Base-by-base conservation (phyloP, 2,113 vertebrate species). In the Neotragus pygmaeus region DNA sequence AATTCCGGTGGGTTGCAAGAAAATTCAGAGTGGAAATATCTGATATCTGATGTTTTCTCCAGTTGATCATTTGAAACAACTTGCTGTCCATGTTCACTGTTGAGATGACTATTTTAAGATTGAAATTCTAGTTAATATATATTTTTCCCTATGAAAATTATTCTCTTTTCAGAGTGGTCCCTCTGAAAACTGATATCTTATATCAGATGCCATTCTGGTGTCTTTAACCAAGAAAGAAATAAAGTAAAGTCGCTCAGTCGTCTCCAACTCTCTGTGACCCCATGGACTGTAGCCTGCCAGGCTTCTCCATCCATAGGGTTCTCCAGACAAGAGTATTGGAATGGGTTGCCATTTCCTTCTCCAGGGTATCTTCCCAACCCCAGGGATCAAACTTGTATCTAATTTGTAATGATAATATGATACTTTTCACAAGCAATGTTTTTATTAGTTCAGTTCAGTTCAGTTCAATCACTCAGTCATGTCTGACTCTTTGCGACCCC, bases 401-500 rank as follows among this genome's bases (percentile, higher is more conserved):
- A 60, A 75, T 93, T 77, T 77, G 13, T 66, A n/a, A 90, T 58
- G 28, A 58, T 66, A 92, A 88, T 87, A 25, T 75, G 28, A 86
- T 45, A 23, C 55, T 87, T 91, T 87, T 82, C 27, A 93, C 43
- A 82, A 92, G 36, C 43, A 92, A 30, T 87, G 39, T 47, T 87
- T 90, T 88, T 39, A 66, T 16, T 28, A 14, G 58, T 60, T 28
- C 58, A 60, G 57, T 58, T 58, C 25, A 58, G 27, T 60, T 30
- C 58, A 60, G 58, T n/a, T n/a, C n/a, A n/a, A n/a, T 60, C 2
- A 1, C 58, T 60, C 27, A 60, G 58, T 60, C 27, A 0, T 28
- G 58, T 30, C 6, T 0, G 1, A 60, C 27, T 60, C 12, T 58
- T 58, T 30, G 58, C 1, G 5, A 60, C 27, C 6, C 27, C 5